phyloP scores from a whole-genome alignment of 2,888 invertebrate species.

The Cosmorhoe ocellata region DNA sequence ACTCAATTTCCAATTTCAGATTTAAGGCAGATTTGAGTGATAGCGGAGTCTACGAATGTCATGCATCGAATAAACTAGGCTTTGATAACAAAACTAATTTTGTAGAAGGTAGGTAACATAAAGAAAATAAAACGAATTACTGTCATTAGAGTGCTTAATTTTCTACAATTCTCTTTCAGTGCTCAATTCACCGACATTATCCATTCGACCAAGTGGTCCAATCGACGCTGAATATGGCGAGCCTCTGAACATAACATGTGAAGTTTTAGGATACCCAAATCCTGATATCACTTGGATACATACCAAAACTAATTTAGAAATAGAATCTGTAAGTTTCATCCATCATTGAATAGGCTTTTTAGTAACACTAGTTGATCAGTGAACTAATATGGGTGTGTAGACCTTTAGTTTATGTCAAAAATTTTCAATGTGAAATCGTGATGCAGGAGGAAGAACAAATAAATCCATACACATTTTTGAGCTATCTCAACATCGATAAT shows the following conservation, averaged over 20 bases:
- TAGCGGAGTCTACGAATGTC: background rate
- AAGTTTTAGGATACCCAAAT: conserved; percentile 10
- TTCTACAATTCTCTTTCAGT: background rate
- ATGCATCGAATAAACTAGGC: conserved; percentile 5
- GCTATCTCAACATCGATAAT: conserved; percentile 2
- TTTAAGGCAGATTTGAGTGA: conserved; percentile 1
- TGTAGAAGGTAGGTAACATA: conserved; percentile 19
- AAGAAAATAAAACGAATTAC: too few relatives aligned
- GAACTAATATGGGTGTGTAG: too few relatives aligned
- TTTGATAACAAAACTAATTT: background rate
- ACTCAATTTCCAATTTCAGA: background rate
- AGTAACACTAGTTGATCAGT: too few relatives aligned
- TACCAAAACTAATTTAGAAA: background rate
- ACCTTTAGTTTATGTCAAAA: too few relatives aligned
- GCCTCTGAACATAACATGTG: conserved; percentile 7
- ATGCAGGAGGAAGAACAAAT: background rate
- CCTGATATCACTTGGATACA: conserved; percentile 10
- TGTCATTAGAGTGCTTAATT: too few relatives aligned
- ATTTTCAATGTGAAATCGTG: background rate
- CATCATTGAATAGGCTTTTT: too few relatives aligned
- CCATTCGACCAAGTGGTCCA: background rate
- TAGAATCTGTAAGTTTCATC: conserved; percentile 8
- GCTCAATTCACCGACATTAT: conserved; percentile 1
- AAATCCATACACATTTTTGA: background rate
- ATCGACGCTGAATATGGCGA: conserved; percentile 11